Base-by-base conservation (phyloP, 2,888 invertebrate genomes). In the Ommatoiulus sabulosus region DNA sequence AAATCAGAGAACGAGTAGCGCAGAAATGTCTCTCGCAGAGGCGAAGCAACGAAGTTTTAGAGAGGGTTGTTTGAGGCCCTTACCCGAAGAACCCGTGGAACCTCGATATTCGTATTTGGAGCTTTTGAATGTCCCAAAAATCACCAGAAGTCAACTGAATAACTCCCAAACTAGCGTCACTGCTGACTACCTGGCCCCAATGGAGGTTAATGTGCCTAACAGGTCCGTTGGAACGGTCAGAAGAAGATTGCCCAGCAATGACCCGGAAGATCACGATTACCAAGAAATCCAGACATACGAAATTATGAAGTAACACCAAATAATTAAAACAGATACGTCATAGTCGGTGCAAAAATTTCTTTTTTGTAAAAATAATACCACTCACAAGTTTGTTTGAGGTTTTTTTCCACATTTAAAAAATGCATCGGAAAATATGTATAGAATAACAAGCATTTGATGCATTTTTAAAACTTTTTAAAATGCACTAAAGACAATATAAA, bases 61-160 rank as follows among this genome's bases (percentile, higher is more conserved):
- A 20, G n/a, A 63, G 20, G 63, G 63, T 20, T n/a, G 63, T 20
- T 63, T 63, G 15, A 63, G 63, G 63, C 63, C 63, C 20, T 15
- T 63, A 6, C 63, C 63, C 35, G 35, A 35, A n/a, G 20, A 5
- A 20, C 63, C 63, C 4, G 20, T 20, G 20, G 63, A 63, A 63
- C 63, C 63, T 63, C 63, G 63, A n/a, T 63, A 63, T 20, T 63
- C 63, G n/a, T 63, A 63, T 20, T 20, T 63, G 63, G 63, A 63
- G 20, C 4, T 63, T 20, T 20, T 63, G 20, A 8, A 63, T 7
- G 63, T 63, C 20, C 63, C 63, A 4, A 63, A 63, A 63, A 4
- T 63, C 6, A 63, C 6, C 52, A 52, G 52, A 3, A 52, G 3
- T 15, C 52, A 15, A 6, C 5, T 63, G 20, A 20, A 20, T 20